Conservation (phyloP, 23 tunicate genomes). For the Clavelina lepadiformis region DNA sequence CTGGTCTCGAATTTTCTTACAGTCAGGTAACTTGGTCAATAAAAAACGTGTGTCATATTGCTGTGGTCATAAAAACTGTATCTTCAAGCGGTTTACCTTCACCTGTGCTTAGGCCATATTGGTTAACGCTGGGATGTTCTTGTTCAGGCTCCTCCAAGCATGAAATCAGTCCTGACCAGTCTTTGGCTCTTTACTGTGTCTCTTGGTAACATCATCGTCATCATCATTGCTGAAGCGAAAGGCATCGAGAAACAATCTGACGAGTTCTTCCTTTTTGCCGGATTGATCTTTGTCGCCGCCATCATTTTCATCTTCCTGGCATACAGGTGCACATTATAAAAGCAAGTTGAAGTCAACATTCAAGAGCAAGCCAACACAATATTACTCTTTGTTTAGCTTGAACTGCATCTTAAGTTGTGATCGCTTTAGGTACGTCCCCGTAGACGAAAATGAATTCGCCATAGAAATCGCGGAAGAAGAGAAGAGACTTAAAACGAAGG, state of each 20-base stretch:
- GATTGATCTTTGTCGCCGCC: conserved; percentile 72
- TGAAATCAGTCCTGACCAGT: conserved; percentile 94
- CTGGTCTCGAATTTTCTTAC: conserved; percentile 98
- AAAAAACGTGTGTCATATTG: background rate
- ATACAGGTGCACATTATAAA: conserved; percentile 48
- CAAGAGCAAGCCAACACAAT: no score
- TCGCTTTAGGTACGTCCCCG: conserved; percentile 60
- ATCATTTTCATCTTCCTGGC: conserved; percentile 75
- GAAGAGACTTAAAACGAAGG: conserved; percentile 18
- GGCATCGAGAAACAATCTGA: conserved; percentile 79
- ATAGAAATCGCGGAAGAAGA: conserved; percentile 63
- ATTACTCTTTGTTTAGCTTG: no score
- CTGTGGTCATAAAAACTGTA: no score
- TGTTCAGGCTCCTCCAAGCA: conserved; percentile 90
- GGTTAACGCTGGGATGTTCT: no score
- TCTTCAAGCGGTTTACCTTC: no score
- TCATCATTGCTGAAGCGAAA: conserved; percentile 82
- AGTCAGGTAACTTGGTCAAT: conserved; percentile 45
- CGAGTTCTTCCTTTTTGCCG: conserved; percentile 98
- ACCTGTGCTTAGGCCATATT: no score
- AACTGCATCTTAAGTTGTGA: no score
- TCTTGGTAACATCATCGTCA: conserved; percentile 94
- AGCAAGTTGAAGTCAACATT: background rate
- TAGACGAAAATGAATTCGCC: conserved; percentile 80
- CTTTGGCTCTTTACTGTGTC: conserved; percentile 98